phyloP scores from a whole-genome alignment of 2,797 vertebrate species.

The Acipenser transmontanus region DNA sequence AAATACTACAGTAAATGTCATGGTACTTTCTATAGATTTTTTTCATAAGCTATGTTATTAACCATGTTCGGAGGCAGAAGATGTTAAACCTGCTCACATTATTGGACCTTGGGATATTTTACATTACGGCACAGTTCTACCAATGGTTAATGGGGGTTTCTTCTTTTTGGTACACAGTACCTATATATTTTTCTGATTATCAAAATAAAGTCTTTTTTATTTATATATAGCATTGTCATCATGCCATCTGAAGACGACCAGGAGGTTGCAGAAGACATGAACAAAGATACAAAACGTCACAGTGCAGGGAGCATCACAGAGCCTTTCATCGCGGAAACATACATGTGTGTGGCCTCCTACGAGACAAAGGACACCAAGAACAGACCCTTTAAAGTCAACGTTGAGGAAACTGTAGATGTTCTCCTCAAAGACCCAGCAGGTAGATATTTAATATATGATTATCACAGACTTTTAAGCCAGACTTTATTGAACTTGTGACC shows the following conservation, averaged over 20 bases:
- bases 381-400: conserved; percentile 51
- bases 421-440: conserved; percentile 80
- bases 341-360: conserved; percentile 67
- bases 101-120: too few species aligned
- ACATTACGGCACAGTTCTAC: too few species aligned
- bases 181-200: too few species aligned
- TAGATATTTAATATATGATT: conserved; percentile 28
- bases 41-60: too few species aligned
- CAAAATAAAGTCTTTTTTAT: neutral
- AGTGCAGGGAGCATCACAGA: conserved; percentile 43
- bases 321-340: conserved; percentile 63
- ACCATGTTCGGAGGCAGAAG: too few species aligned
- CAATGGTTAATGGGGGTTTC: too few species aligned
- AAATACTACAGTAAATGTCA: too few species aligned
- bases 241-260: conserved; percentile 59
- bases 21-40: too few species aligned
- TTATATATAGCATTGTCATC: conserved; percentile 64
- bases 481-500: too few species aligned
- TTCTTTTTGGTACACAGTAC: too few species aligned
- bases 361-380: conserved; percentile 77
- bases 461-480: too few species aligned
- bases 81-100: too few species aligned
- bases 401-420: conserved; percentile 70
- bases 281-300: conserved; percentile 3
- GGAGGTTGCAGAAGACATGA: conserved; percentile 7